Evolutionary conservation across 2,113 vertebrate genomes (phyloP).

Genomic region (Pavo muticus): DNA sequence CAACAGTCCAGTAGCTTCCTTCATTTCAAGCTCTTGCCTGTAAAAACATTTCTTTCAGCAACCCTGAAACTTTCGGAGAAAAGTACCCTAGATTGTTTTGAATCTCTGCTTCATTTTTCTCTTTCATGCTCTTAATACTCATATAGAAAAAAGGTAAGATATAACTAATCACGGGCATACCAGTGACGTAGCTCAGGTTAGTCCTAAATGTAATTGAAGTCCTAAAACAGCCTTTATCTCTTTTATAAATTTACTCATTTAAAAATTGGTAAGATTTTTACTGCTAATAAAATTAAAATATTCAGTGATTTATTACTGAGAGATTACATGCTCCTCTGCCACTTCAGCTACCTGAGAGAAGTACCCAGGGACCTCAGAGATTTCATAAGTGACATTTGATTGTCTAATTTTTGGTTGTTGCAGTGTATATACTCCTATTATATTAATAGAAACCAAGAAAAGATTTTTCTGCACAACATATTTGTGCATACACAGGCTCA

Average conservation of each 20-base stretch:
- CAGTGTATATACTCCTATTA: neutral
- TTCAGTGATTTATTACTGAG: neutral
- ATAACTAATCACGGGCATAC: neutral
- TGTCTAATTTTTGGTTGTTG: neutral
- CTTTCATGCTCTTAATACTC: neutral
- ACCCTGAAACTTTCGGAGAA: neutral
- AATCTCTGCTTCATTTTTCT: neutral
- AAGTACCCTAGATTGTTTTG: neutral
- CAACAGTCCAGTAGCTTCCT: neutral
- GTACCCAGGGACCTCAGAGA: neutral
- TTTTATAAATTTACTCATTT: neutral
- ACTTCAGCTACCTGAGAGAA: neutral
- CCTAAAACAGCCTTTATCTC: fast-evolving
- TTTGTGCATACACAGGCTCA: neutral
- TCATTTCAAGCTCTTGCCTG: neutral
- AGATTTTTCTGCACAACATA: neutral
- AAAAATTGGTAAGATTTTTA: neutral
- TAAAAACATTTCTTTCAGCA: slow-evolving; percentile 18
- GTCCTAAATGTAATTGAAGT: neutral
- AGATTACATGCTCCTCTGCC: neutral
- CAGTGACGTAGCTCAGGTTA: neutral
- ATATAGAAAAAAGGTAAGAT: neutral
- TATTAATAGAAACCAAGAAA: neutral
- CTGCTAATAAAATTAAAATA: neutral
- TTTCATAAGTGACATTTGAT: neutral